These are phyloP conservation scores for Orthochromis indermauri DNA, from an alignment of 2,113 vertebrate species.

Conservation along the genomic window DNA sequence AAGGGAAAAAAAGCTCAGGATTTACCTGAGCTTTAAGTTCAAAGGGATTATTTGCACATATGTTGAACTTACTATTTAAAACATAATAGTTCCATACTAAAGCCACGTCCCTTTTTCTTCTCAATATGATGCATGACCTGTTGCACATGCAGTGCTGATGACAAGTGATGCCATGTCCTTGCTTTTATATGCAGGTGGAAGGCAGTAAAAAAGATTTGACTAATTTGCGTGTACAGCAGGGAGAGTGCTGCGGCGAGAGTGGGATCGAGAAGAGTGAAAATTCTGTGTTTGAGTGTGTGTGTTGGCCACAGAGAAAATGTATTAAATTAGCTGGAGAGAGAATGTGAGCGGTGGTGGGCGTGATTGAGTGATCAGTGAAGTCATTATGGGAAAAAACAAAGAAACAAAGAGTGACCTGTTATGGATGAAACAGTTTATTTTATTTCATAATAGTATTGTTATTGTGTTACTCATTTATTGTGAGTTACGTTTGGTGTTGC, in stretches of 20 bases:
- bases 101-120: not conserved
- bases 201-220: not conserved
- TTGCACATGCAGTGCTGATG: not conserved
- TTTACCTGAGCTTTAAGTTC: not conserved
- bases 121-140: not conserved
- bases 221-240: not conserved
- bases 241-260: not conserved
- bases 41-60: not conserved
- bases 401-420: not conserved
- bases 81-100: not conserved
- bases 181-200: constrained; percentile 13
- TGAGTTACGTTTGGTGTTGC: not conserved
- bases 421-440: not conserved
- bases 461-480: not conserved
- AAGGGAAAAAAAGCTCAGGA: not conserved
- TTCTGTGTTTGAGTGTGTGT: not conserved
- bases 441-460: not conserved
- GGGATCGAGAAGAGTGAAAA: not conserved
- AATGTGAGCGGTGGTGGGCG: not conserved
- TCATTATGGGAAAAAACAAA: not conserved
- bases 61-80: not conserved
- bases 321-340: constrained; percentile 41
- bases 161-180: not conserved
- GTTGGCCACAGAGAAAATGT: constrained; percentile 11
- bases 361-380: constrained; percentile 25